These are phyloP conservation scores for Lytechinus pictus DNA, from an alignment of 35 echinoderm and acorn worm genomes.

Conservation along the genomic window DNA sequence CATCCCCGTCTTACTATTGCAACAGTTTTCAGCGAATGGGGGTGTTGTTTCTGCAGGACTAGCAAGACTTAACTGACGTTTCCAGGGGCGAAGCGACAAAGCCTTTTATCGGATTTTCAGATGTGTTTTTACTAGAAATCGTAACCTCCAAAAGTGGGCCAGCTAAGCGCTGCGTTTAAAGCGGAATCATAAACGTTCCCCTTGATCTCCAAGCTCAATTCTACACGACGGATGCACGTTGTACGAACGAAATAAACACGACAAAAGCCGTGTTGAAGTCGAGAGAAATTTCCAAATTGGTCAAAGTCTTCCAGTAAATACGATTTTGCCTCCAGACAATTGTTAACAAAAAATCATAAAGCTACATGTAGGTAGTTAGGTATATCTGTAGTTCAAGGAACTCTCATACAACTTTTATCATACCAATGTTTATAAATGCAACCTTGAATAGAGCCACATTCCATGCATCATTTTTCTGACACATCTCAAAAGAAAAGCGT, in stretches of 20 bases:
- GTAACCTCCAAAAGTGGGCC: constrained; percentile 25
- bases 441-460: not conserved
- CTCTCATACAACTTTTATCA: not conserved
- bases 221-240: not conserved
- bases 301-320: not conserved
- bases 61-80: not conserved
- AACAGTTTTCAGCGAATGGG: not conserved
- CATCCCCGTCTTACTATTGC: not conserved
- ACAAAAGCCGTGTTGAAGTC: not conserved
- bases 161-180: constrained; percentile 9
- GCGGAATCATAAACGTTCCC: not conserved
- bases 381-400: not conserved
- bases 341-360: not conserved
- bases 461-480: not conserved
- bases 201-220: not conserved
- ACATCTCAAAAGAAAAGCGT: not conserved
- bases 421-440: not conserved
- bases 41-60: constrained; percentile 17
- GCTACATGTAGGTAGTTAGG: not conserved
- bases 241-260: not conserved
- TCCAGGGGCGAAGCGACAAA: constrained; percentile 13
- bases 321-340: not conserved
- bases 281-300: not conserved
- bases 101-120: constrained; percentile 42
- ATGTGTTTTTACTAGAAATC: constrained; percentile 31